These are phyloP conservation scores for Sapayoa aenigma DNA, from an alignment of 2,113 vertebrate genomes.

Conservation along the genomic window DNA sequence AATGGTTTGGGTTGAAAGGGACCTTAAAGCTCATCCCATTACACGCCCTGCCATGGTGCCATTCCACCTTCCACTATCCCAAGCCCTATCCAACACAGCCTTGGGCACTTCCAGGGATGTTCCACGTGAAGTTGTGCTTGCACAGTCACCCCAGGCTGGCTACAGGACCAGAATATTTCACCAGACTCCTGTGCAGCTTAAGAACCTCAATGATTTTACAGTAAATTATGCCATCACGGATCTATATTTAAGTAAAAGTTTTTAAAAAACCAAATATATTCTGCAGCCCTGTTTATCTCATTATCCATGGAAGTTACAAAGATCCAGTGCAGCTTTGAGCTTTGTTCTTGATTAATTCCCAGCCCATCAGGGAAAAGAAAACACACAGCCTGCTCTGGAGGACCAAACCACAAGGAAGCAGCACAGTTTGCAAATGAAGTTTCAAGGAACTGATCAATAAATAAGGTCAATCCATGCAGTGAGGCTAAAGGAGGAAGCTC, in stretches of 20 bases:
- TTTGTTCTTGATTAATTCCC: not conserved
- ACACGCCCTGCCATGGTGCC: too few relatives aligned
- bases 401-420: not conserved
- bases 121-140: not conserved
- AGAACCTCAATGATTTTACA: not conserved
- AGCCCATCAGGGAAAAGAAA: not conserved
- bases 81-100: too few relatives aligned
- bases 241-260: not conserved
- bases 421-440: rapidly evolving
- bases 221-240: not conserved
- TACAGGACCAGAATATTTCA: not conserved
- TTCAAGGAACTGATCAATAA: not conserved
- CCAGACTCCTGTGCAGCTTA: not conserved
- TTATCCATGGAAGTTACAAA: not conserved
- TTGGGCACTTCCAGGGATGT: not conserved
- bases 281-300: not conserved
- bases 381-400: not conserved
- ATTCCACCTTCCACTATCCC: too few relatives aligned
- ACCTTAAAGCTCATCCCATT: too few relatives aligned
- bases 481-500: not conserved
- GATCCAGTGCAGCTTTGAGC: not conserved
- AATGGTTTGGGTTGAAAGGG: too few relatives aligned
- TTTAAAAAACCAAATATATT: not conserved
- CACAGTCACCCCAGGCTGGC: not conserved
- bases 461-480: not conserved